Conservation (phyloP, 2,888 invertebrate species). For the Melanargia galathea region DNA sequence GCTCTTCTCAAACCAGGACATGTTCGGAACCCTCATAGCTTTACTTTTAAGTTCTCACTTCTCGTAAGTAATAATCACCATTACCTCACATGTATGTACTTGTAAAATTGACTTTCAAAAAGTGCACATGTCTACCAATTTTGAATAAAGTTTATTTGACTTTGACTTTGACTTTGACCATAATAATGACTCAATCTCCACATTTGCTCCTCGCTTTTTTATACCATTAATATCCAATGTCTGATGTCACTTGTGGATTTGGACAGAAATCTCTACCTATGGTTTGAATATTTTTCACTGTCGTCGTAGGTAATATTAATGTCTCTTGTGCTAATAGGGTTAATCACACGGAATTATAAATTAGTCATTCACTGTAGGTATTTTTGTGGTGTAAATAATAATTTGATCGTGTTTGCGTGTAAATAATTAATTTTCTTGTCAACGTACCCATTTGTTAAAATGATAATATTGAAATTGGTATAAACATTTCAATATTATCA, state of each 20-base stretch:
- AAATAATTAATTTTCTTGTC: conserved; percentile 7
- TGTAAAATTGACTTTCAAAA: too few relatives aligned
- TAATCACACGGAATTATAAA: conserved; percentile 25
- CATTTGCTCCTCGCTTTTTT: not conserved
- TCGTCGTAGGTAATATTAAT: conserved; percentile 25
- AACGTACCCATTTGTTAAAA: not conserved
- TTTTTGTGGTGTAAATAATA: not conserved
- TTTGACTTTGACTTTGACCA: too few relatives aligned
- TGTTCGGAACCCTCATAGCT: too few relatives aligned
- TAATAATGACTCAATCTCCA: not conserved
- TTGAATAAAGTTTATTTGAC: too few relatives aligned
- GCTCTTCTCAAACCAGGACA: too few relatives aligned
- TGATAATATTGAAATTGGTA: too few relatives aligned
- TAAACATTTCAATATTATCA: too few relatives aligned
- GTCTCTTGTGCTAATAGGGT: conserved; percentile 28
- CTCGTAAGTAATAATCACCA: too few relatives aligned
- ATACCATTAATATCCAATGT: not conserved
- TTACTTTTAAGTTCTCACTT: too few relatives aligned
- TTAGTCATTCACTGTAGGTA: not conserved
- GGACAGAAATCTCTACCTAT: conserved; percentile 9
- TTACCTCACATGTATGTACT: too few relatives aligned
- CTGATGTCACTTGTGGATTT: not conserved
- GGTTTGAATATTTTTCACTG: conserved; percentile 21
- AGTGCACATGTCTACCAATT: too few relatives aligned
- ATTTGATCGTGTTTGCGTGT: too few relatives aligned